phyloP scores from a whole-genome alignment of 2,888 invertebrate genomes.

The Chesias legatella region DNA sequence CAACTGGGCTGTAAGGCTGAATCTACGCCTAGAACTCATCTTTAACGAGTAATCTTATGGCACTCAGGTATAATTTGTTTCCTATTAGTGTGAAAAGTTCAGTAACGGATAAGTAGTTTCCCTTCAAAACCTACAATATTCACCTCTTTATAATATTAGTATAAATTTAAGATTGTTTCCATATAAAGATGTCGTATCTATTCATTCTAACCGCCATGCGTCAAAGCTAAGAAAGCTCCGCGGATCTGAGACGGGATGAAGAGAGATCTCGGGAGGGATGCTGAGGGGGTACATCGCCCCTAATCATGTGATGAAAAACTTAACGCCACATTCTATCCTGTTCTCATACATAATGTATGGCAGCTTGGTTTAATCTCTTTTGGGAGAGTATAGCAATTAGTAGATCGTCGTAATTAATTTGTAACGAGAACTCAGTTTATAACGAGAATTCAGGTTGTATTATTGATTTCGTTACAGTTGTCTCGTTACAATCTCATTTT shows the following conservation, averaged over 20 bases:
- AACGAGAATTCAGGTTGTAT: slow-evolving; percentile 7
- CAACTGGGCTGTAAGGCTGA: too few relatives aligned
- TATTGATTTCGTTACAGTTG: background rate
- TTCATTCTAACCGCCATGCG: slow-evolving; percentile 21
- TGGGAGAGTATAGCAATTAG: slow-evolving; percentile 36
- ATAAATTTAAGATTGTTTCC: too few relatives aligned
- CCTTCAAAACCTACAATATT: too few relatives aligned
- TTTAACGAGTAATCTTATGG: too few relatives aligned
- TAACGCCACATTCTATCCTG: slow-evolving; percentile 43
- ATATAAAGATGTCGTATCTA: slow-evolving; percentile 35
- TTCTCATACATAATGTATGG: slow-evolving; percentile 27
- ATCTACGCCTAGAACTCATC: too few relatives aligned
- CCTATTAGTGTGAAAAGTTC: too few relatives aligned
- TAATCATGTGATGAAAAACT: slow-evolving; percentile 78
- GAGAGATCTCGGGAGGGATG: slow-evolving; percentile 45
- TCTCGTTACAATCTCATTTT: too few relatives aligned
- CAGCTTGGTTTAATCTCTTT: slow-evolving; percentile 35
- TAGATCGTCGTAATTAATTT: slow-evolving; percentile 32
- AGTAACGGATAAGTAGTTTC: too few relatives aligned
- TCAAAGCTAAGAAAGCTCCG: slow-evolving; percentile 42
- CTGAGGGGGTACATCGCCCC: slow-evolving; percentile 51
- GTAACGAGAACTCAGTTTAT: slow-evolving; percentile 19
- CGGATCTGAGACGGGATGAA: slow-evolving; percentile 56
- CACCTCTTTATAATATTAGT: too few relatives aligned
- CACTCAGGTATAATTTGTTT: too few relatives aligned